Conservation (phyloP, 2,797 vertebrate species). For the Scolopax rusticola region DNA sequence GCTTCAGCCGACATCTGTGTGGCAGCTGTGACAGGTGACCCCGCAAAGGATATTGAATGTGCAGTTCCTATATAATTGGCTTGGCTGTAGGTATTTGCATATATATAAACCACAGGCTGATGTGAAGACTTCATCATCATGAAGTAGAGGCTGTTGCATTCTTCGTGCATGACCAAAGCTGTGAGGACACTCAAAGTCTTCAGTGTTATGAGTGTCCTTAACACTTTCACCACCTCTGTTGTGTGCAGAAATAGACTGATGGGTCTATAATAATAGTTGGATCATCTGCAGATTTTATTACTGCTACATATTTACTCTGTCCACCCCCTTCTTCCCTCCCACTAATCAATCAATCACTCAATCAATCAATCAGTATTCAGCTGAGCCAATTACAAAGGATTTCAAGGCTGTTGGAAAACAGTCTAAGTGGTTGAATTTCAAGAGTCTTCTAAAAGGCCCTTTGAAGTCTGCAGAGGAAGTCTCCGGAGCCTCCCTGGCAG, state of each 20-base stretch:
- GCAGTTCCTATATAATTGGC: background rate
- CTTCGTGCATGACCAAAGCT: background rate
- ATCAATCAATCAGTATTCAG: background rate
- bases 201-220: background rate
- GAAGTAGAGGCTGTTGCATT: background rate
- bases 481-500: background rate
- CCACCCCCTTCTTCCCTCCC: background rate
- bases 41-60: background rate
- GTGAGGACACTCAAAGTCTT: background rate
- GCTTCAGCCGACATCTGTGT: background rate
- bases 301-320: background rate
- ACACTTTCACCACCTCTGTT: background rate
- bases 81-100: background rate
- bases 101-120: background rate
- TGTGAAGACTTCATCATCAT: background rate
- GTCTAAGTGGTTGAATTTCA: background rate
- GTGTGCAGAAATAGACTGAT: background rate
- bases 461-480: background rate
- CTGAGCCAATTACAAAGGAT: background rate
- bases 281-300: background rate
- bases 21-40: background rate
- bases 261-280: background rate
- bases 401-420: background rate
- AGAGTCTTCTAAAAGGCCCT: background rate
- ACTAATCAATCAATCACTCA: no score